These are phyloP conservation scores for Rhamnusium bicolor DNA, from an alignment of 2,888 invertebrate species.

Conservation along the genomic window DNA sequence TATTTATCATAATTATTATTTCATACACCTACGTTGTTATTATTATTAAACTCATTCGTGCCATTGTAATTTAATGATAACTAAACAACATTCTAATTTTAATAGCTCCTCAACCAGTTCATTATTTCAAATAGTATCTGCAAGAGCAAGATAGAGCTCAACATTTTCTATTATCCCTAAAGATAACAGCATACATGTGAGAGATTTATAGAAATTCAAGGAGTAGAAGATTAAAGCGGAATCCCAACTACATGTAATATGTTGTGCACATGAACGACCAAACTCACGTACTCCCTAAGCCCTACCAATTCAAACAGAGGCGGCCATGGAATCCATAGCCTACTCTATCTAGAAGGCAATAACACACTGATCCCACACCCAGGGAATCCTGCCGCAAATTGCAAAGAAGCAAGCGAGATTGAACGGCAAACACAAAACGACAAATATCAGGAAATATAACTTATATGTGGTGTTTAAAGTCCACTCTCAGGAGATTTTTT, in stretches of 20 bases:
- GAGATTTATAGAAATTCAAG: slow-evolving; percentile 34
- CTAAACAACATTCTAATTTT: slow-evolving; percentile 16
- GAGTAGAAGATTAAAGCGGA: slow-evolving; percentile 31
- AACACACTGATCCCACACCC: slow-evolving; percentile 50
- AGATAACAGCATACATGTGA: slow-evolving; percentile 29
- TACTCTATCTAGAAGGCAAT: slow-evolving; percentile 39
- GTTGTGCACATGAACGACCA: slow-evolving; percentile 49
- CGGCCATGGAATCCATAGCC: slow-evolving; percentile 36
- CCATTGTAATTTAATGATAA: not conserved
- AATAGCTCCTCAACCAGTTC: not conserved
- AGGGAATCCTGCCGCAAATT: slow-evolving; percentile 52
- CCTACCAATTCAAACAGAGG: slow-evolving; percentile 49
- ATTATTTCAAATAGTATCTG: slow-evolving; percentile 21
- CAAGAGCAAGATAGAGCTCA: slow-evolving; percentile 5
- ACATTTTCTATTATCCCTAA: slow-evolving; percentile 31
- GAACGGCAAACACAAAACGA: slow-evolving; percentile 53
- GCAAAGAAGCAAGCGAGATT: slow-evolving; percentile 51
- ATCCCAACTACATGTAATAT: slow-evolving; percentile 38
- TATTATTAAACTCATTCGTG: not conserved
- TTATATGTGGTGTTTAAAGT: slow-evolving; percentile 53
- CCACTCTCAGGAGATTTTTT: slow-evolving; percentile 45
- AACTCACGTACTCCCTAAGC: slow-evolving; percentile 50
- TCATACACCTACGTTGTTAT: not conserved
- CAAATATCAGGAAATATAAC: slow-evolving; percentile 52
- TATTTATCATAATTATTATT: too few species aligned